A percentile compares a stretch with the other conserved stretches of the same genome.
These are phyloP conservation scores for Melinaea menophilus DNA, from an alignment of 2,888 invertebrate species.

Conservation along the genomic window DNA sequence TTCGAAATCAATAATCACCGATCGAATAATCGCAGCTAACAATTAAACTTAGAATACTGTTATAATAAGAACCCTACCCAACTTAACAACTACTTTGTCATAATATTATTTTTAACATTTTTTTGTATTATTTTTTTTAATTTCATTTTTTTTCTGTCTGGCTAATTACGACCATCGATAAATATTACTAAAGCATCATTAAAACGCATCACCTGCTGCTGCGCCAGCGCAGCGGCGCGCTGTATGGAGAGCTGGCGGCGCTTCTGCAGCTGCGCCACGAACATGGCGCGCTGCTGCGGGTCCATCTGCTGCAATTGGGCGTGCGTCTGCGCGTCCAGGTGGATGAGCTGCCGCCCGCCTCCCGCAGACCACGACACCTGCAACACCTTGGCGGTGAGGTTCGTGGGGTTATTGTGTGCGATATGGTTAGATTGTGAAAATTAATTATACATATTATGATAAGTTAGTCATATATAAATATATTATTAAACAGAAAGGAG, in stretches of 20 bases:
- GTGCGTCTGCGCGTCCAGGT: conserved; percentile 89
- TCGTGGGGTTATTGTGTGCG: conserved; percentile 12
- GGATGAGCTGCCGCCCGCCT: conserved; percentile 83
- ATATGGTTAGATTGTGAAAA: conserved; percentile 13
- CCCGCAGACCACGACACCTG: conserved; percentile 74
- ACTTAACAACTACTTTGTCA: no score
- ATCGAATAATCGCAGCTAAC: no score
- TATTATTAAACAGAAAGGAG: background rate
- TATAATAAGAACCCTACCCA: no score
- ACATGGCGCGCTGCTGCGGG: conserved; percentile 87
- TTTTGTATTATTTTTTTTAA: no score
- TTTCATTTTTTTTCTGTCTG: no score
- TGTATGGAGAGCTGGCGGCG: conserved; percentile 76
- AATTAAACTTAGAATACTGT: no score
- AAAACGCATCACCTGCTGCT: conserved; percentile 54
- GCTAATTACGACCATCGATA: no score
- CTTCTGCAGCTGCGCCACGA: conserved; percentile 87
- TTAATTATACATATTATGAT: background rate
- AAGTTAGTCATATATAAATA: background rate
- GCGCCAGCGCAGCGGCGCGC: conserved; percentile 70
- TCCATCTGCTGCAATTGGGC: conserved; percentile 90
- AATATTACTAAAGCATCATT: no score
- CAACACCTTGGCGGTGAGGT: conserved; percentile 23
- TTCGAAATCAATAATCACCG: no score
- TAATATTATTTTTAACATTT: no score